Evolutionary conservation across 2,888 invertebrate genomes (phyloP), one percentile per base, ranked within the genome.

Genomic region (Agrotis segetum): DNA sequence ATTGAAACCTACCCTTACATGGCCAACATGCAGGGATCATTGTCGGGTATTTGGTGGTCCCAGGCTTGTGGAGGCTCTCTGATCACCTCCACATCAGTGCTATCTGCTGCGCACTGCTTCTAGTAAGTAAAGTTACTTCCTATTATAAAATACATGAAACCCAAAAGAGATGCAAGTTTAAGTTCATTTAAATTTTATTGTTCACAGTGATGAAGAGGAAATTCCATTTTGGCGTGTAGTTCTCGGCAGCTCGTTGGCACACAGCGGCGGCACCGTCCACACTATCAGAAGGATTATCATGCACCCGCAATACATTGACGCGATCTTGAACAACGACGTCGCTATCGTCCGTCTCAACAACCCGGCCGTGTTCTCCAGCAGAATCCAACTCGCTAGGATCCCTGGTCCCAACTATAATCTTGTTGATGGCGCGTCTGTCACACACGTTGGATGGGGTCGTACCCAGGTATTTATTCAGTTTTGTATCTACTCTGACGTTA

Each of bases 51-150:
- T 21, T 80, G 73, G 64, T 92, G 91, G 90, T 46, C 16, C 6
- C 89, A 89, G 71, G 65, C 70, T 1, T 92, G 93, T 70, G 92
- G 92, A 0, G 92, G 91, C 3, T 83, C 91, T 6, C 77, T 93
- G 3, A 68, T 94, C 55, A 92, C 88, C 13, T 5, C 65, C 5
- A 79, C 4, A 3, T 13, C 79, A 0, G 77, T 93, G 0, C 67
- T 92, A 6, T 90, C 93, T 1, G 92, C 93, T 65, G 91, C 92
- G 53, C 91, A 92, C 70, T 93, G 93, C 73, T 90, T 78, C 77
- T 19, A 60, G 93, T 93, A 86, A 85, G 91, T 88, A 2, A 40
- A 40, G 40, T 40, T 40, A 40, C 11, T 11, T 40, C 40, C 40
- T 9, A 11, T 34, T 3, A 24, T n/a, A 19, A 19, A 9, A 53